phyloP scores from a whole-genome alignment of 2,113 vertebrate species.

The Electrona antarctica region DNA sequence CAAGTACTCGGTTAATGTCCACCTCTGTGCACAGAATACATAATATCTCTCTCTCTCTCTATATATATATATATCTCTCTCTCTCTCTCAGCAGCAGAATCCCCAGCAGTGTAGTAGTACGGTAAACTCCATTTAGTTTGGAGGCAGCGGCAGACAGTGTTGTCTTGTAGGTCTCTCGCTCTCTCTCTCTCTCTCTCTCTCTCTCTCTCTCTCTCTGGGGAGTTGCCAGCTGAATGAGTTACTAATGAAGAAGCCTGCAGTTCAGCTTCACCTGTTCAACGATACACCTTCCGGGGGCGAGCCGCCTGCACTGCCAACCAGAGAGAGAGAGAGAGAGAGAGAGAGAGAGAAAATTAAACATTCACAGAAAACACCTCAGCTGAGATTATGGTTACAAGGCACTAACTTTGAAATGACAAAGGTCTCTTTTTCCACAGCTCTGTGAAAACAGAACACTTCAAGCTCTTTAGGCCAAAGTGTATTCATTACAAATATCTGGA shows the following conservation, averaged over 20 bases:
- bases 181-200: constrained; percentile 47
- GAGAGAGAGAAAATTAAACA: constrained; percentile 60
- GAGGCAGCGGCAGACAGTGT: background rate
- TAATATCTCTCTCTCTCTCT: too few species aligned
- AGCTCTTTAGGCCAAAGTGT: too few species aligned
- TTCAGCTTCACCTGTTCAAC: constrained; percentile 69
- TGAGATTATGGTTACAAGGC: constrained; percentile 57
- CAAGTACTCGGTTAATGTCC: too few species aligned
- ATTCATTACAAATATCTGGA: too few species aligned
- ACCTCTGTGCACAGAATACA: too few species aligned
- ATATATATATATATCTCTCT: too few species aligned
- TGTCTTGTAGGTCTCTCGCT: too few species aligned
- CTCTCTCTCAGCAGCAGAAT: constrained; percentile 37
- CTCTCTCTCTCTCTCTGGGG: constrained; percentile 52
- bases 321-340: constrained; percentile 35
- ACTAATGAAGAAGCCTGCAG: constrained; percentile 67
- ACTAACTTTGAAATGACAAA: constrained; percentile 45
- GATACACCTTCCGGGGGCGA: constrained; percentile 57
- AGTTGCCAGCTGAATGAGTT: constrained; percentile 65
- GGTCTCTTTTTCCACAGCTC: too few species aligned
- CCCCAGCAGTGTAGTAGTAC: constrained; percentile 25
- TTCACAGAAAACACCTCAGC: constrained; percentile 69
- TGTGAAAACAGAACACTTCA: too few species aligned
- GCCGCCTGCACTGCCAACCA: constrained; percentile 41
- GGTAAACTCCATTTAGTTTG: constrained; percentile 54